Evolutionary conservation across 2,797 vertebrate genomes (phyloP), one percentile per base, ranked within the genome.

Genomic region (Eleutherodactylus coqui): DNA sequence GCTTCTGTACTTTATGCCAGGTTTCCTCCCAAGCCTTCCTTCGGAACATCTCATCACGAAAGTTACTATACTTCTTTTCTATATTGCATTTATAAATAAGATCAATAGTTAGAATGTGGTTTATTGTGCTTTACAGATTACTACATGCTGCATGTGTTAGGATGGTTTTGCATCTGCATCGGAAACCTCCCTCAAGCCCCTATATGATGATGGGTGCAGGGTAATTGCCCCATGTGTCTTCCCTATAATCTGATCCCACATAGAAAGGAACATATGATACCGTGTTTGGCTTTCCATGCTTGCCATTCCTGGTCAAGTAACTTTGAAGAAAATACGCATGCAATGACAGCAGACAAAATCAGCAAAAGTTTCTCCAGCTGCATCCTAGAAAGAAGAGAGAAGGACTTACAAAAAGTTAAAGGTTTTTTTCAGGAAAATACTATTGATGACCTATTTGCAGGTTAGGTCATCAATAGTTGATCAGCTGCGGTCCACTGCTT

Each of bases 1-100:
- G 85, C n/a, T 83, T 72, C 51, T 83, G 73, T 9, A 87, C 85
- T 32, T 79, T 83, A 6, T 87, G n/a, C 85, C 85, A 87, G 4
- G 73, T 87, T 41, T 29, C 64, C 27, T 87, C 85, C 85, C 85
- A 87, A 29, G 51, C 51, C n/a, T 78, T 78, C 21, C 81, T 83
- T 21, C 80, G 75, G 29, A 69, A 73, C 10, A 47, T 16, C 13
- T 79, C 85, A n/a, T 83, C 36, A 10, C 41, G 19, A n/a, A 34
- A 5, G 38, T 51, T 60, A 11, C 36, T 29, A 29, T 87, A 87
- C 13, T 32, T 24, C 69, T 87, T 87, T 4, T 29, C 85, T 87
- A n/a, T 19, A 55, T 38, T 41, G 19, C 36, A 3, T 36, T 24
- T 36, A 24, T 77, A 1, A 8, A 77, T 38, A 77, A 13, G 1